Percentiles rank a stretch among this genome's conserved stretches.
Conservation (phyloP, 2,113 vertebrate species). For the Condylura cristata region DNA sequence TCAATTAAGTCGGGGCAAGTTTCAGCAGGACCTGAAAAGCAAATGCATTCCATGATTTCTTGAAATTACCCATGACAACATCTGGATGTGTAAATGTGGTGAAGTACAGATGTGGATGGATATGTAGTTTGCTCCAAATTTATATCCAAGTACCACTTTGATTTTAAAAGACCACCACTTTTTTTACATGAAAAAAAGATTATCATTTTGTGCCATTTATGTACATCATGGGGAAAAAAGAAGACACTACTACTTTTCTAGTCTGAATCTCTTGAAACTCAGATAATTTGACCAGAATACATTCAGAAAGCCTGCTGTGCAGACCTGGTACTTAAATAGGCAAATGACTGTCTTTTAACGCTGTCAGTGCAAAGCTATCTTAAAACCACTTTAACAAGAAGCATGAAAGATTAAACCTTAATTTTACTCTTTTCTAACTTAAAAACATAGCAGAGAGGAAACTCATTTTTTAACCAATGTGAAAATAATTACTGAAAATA, state of each 20-base stretch:
- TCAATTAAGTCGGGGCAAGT: neutral
- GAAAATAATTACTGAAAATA: neutral
- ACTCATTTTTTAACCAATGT: conserved; percentile 3
- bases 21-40: neutral
- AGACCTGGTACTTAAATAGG: neutral
- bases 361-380: neutral
- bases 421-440: conserved; percentile 3
- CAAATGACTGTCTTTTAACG: neutral
- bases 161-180: neutral
- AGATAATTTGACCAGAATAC: too few relatives aligned
- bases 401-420: neutral
- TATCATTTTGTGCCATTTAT: neutral
- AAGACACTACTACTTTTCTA: neutral
- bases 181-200: fast-evolving
- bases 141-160: neutral
- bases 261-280: neutral
- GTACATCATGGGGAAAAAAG: neutral
- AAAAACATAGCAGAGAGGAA: neutral
- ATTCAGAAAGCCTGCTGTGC: neutral
- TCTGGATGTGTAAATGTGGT: neutral
- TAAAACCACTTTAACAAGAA: neutral
- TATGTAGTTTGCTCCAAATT: neutral
- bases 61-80: neutral
- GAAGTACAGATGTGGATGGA: neutral
- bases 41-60: neutral